Base-by-base conservation (phyloP, 2,797 vertebrate species). In the Schizothorax lantsangensis region DNA sequence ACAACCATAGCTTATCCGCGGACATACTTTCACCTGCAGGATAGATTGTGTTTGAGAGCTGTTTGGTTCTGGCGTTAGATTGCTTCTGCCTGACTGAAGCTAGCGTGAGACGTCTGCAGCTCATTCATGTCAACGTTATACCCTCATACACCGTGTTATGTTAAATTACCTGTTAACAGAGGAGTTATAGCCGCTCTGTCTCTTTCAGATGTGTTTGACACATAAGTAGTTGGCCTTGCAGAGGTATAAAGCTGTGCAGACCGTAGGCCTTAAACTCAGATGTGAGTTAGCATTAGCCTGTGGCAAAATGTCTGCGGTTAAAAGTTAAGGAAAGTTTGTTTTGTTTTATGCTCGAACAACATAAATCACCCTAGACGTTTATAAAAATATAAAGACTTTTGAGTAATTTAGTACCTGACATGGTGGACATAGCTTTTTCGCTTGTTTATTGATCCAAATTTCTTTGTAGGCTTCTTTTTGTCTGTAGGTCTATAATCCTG, bases 1-100 rank as follows among this genome's bases (percentile, higher is more conserved):
- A 69, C 74, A 84, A 54, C 59, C 33, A 69, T 69, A 30, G 62
- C 23, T 84, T 84, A 79, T 57, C 47, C 62, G 69, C 45, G 23
- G n/a, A 68, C 15, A 26, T 5, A 4, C 62, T 78, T 84, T 68
- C 36, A 21, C 59, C 64, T 49, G 54, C 71, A 38, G 40, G 26
- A 84, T 54, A 74, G 72, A 84, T 66, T 77, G 30, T 17, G 43
- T 77, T 66, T 38, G 43, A 74, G 72, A 82, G 33, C 23, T 33
- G 49, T 72, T 72, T 52, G 68, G 33, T 40, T 72, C n/a, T 40
- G 30, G 23, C 4, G 10, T 72, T 72, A 83, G 49, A 72, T 75
- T 84, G 71, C 73, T 40, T 77, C 43, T 40, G 30, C 30, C 71
- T 43, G 19, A 75, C 72, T 6, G 19, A 75, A 47, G 40, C 38